These are phyloP conservation scores for Procavia capensis DNA, from an alignment of 2,113 vertebrate genomes.

Conservation along the genomic window DNA sequence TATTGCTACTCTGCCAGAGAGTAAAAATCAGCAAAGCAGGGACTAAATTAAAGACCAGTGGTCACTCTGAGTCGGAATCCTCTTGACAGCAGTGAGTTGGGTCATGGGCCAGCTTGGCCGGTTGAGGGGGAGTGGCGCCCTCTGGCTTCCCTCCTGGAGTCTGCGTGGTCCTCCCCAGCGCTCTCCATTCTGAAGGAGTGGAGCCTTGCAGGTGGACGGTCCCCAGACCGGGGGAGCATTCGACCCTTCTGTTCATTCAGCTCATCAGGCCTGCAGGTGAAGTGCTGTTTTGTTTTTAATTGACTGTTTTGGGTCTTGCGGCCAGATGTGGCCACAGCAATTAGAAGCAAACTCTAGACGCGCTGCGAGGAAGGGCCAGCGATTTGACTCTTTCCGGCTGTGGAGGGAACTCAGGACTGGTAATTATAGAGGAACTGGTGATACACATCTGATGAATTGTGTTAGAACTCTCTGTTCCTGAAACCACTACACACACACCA, in stretches of 20 bases:
- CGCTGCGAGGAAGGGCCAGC: background rate
- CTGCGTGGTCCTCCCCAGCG: background rate
- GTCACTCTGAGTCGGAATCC: no score
- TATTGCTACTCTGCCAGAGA: background rate
- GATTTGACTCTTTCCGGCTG: background rate
- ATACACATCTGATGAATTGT: conserved; percentile 61
- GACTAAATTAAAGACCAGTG: background rate
- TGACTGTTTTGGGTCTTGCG: background rate
- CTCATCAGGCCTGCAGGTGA: background rate
- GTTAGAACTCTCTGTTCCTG: conserved; percentile 51
- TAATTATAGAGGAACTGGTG: conserved; percentile 67
- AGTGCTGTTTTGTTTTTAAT: background rate
- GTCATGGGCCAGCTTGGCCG: background rate
- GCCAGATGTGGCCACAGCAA: conserved; percentile 46
- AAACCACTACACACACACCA: background rate
- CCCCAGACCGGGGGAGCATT: background rate
- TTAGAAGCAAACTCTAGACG: conserved; percentile 40
- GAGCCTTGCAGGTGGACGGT: background rate
- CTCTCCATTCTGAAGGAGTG: background rate
- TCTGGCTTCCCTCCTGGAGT: background rate
- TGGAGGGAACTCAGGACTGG: background rate
- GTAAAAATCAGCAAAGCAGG: background rate
- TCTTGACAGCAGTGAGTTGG: no score
- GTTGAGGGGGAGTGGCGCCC: background rate
- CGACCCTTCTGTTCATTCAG: background rate